These are phyloP conservation scores for Thymallus thymallus DNA, from an alignment of 2,113 vertebrate species.

Conservation along the genomic window DNA sequence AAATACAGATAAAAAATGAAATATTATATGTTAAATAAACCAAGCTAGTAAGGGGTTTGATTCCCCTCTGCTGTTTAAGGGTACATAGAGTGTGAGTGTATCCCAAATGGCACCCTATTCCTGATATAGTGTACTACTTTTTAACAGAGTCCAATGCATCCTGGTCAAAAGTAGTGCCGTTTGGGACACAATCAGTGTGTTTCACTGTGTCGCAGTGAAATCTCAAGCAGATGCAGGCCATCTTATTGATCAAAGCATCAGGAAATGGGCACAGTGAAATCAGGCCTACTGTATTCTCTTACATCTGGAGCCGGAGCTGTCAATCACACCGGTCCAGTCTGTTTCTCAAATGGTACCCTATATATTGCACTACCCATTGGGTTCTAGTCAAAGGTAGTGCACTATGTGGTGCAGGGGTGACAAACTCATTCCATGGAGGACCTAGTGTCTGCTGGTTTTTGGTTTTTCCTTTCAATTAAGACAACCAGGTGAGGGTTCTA, in stretches of 20 bases:
- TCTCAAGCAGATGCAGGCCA: slow-evolving; percentile 29
- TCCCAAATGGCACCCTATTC: no score
- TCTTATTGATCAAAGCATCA: slow-evolving; percentile 51
- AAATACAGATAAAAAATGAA: slow-evolving; percentile 27
- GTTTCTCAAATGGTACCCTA: slow-evolving; percentile 3
- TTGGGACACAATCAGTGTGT: neutral
- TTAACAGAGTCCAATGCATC: no score
- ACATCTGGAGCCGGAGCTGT: slow-evolving; percentile 33
- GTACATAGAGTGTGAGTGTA: no score
- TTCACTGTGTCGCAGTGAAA: slow-evolving; percentile 35
- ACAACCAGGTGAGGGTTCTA: no score
- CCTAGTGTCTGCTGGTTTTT: no score
- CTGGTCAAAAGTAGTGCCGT: no score
- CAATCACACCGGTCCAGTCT: slow-evolving; percentile 15
- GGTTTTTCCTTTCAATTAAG: no score
- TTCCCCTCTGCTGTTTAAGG: slow-evolving; percentile 14
- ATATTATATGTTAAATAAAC: slow-evolving; percentile 22
- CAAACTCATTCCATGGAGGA: no score
- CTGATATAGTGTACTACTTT: no score
- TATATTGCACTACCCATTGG: no score
- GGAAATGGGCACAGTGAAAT: slow-evolving; percentile 29
- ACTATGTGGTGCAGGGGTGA: no score
- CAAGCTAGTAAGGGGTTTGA: slow-evolving; percentile 28
- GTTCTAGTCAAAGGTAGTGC: no score
- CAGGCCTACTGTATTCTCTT: slow-evolving; percentile 34